Evolutionary conservation across 2,113 vertebrate genomes (phyloP).

Genomic region (Platysternon megacephalum): DNA sequence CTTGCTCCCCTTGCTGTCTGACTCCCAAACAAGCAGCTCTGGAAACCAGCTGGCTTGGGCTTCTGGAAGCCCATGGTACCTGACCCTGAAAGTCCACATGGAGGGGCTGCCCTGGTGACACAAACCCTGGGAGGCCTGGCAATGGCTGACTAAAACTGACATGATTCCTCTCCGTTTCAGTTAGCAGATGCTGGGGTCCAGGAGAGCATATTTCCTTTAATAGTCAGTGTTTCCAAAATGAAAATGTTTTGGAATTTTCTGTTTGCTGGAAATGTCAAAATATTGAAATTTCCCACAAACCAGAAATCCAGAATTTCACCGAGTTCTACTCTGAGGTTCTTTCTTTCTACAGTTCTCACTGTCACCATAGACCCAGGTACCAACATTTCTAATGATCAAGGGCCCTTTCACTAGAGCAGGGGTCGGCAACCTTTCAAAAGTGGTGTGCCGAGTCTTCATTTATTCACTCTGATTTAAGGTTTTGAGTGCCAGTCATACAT

Average conservation of each 20-base stretch:
- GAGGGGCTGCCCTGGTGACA: background rate
- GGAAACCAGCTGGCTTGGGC: background rate
- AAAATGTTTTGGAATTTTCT: background rate
- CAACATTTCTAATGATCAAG: background rate
- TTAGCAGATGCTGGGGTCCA: background rate
- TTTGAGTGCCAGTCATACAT: no score
- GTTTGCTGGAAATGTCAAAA: background rate
- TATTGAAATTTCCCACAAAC: background rate
- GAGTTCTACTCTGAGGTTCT: background rate
- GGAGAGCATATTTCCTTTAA: background rate
- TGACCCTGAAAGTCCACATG: background rate
- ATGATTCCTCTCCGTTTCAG: background rate
- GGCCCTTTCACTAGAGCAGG: background rate
- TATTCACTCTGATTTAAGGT: no score
- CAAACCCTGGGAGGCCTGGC: background rate
- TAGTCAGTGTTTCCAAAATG: background rate
- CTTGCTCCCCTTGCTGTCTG: background rate
- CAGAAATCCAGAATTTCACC: background rate
- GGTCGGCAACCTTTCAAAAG: no score
- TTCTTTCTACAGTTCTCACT: background rate
- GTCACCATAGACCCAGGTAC: accelerated
- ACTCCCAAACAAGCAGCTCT: background rate
- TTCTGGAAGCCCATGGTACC: background rate
- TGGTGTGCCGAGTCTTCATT: no score
- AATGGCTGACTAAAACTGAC: background rate